Conservation (phyloP, 35 echinoderm and acorn worm genomes). For the Chiridota heheva region DNA sequence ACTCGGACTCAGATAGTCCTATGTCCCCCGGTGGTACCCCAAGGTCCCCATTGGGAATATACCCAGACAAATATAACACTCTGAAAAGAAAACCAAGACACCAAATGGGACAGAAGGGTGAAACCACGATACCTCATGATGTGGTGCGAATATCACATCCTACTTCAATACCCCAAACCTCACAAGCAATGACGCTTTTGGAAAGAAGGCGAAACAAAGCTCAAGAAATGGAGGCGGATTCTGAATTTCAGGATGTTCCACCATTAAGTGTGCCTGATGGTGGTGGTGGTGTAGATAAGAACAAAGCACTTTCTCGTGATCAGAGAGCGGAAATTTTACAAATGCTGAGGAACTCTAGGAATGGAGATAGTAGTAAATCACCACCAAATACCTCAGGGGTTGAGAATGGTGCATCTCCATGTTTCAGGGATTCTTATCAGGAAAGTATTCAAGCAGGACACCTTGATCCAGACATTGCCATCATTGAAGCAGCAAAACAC, state of each 20-base stretch:
- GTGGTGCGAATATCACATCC: conserved; percentile 11
- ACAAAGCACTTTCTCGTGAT: conserved; percentile 69
- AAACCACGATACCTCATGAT: conserved; percentile 28
- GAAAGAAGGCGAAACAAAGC: too few species aligned
- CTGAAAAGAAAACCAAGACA: conserved; percentile 56
- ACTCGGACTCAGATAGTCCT: background rate
- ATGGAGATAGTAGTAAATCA: conserved; percentile 45
- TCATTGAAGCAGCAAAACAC: conserved; percentile 77
- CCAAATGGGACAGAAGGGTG: conserved; percentile 7
- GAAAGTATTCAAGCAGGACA: conserved; percentile 54
- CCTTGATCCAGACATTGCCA: conserved; percentile 85
- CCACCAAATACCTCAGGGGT: too few species aligned
- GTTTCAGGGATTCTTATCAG: conserved; percentile 75
- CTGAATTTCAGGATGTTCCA: too few species aligned
- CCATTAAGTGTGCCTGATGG: too few species aligned
- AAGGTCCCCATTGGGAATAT: conserved; percentile 64
- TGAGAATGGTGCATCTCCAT: background rate
- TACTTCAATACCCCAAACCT: too few species aligned
- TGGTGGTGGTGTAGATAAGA: too few species aligned
- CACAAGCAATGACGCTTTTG: too few species aligned
- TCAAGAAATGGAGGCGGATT: too few species aligned
- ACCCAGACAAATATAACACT: conserved; percentile 82
- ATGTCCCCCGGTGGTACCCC: conserved; percentile 33
- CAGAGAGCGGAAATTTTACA: conserved; percentile 87
- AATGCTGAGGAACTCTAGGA: conserved; percentile 71